Evolutionary conservation across 2,797 vertebrate genomes (phyloP), one percentile per base, ranked within the genome.

Genomic region (Furcifer pardalis): DNA sequence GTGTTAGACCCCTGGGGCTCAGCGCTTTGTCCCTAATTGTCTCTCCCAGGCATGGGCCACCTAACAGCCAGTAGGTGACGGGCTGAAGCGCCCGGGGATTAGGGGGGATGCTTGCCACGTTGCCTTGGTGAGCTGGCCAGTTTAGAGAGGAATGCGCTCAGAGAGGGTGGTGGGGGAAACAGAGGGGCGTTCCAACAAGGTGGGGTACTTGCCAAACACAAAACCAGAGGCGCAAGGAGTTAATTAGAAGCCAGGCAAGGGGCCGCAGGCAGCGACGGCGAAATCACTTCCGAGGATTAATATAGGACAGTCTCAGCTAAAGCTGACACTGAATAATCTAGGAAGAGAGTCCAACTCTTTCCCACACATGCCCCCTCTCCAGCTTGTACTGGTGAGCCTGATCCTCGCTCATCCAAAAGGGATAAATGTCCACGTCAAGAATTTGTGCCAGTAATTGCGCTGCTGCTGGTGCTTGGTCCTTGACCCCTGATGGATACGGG

Each of bases 221-320:
- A 94, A 94, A 89, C 91, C 96, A 91, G 68, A 86, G 90, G 90
- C 84, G 90, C 91, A 88, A 96, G 97, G 97, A 98, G 97, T 97
- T 98, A 97, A 98, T 98, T 98, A 98, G 97, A 97, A 97, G 97
- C 97, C 94, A 97, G 97, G 97, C 96, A 95, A 95, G 89, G 88
- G 89, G 87, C 91, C 4, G 74, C 65, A 2, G 77, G 83, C 90
- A 89, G 95, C 94, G 94, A 94, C 93, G 93, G 97, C 96, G 95
- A 97, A 97, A 97, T 97, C 97, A 97, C 97, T 98, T 98, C 97
- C 97, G 97, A 96, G 97, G 97, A 98, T 98, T 98, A 98, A 97
- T 97, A 96, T 95, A 84, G 93, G 93, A 76, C 81, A 82, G 84
- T 79, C 83, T 86, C 69, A 63, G 65, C 87, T 86, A 84, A 88